These are phyloP conservation scores for Portunus trituberculatus DNA, from an alignment of 1,140 invertebrate genomes.

Conservation along the genomic window DNA sequence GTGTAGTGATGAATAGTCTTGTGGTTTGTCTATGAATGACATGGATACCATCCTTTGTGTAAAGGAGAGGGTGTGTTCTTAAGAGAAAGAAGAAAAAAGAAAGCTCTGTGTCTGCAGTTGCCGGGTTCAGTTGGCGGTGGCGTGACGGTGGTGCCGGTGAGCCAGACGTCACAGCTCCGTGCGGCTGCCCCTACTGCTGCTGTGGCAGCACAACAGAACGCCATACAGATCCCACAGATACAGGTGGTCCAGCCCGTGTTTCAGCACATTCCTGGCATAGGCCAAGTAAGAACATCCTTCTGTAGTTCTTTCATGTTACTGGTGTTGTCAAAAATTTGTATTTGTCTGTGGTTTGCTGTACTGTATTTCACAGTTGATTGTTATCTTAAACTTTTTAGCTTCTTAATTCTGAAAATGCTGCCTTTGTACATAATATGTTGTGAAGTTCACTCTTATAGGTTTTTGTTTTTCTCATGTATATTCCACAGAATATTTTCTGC, in stretches of 20 bases:
- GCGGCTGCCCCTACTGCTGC: conserved; percentile 77
- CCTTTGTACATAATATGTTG: too few species aligned
- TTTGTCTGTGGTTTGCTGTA: background rate
- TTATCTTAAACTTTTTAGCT: too few species aligned
- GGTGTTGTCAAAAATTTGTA: background rate
- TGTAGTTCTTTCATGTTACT: conserved; percentile 83
- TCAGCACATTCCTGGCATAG: conserved; percentile 88
- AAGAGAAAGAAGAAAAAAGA: background rate
- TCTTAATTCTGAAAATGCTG: too few species aligned
- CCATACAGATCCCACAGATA: conserved; percentile 79
- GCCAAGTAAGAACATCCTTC: conserved; percentile 79
- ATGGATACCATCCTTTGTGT: too few species aligned
- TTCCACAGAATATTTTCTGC: background rate
- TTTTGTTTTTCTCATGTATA: background rate
- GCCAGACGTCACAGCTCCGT: conserved; percentile 70
- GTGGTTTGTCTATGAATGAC: too few species aligned
- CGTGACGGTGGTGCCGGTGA: conserved; percentile 70
- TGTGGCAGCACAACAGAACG: conserved; percentile 77
- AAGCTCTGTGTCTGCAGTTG: conserved; percentile 39
- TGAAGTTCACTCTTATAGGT: background rate
- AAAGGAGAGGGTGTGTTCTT: too few species aligned
- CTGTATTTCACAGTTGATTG: too few species aligned
- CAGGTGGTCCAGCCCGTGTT: conserved; percentile 80
- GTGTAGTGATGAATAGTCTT: too few species aligned
- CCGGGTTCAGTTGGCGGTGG: conserved; percentile 63